Base-by-base conservation (phyloP, 2,888 invertebrate genomes). In the Melanostoma scalare region DNA sequence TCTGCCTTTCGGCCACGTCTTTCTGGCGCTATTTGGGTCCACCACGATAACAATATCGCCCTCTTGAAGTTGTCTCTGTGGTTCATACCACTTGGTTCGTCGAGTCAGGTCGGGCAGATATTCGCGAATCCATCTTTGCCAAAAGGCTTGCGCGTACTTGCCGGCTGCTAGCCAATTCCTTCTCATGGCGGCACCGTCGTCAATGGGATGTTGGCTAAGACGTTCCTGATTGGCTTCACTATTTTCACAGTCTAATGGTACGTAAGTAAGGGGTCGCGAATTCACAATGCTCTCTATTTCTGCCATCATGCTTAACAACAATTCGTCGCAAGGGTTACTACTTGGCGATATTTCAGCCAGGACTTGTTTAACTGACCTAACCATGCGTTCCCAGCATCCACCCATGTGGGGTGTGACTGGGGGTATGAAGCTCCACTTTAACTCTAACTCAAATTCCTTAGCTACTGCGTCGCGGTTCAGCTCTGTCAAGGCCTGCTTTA, bases 351-450 rank as follows among this genome's bases (percentile, higher is more conserved):
- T n/a, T n/a, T n/a, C n/a, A n/a, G 38, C 38, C 6, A 38, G 38
- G 38, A 6, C 6, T 38, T 6, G 38, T 38, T 38, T 38, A 5
- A 38, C 6, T 38, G 38, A 4, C 38, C 38, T 4, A 5, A 6
- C 38, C 6, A 38, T 4, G 6, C 38, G 38, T 6, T 38, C 6
- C 4, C n/a, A n/a, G n/a, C n/a, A n/a, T n/a, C n/a, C n/a, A n/a
- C n/a, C n/a, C n/a, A n/a, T n/a, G n/a, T n/a, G 38, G 4, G 38
- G 38, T 38, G 4, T 5, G 38, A 5, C 4, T 38, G 48, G 63
- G 3, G 63, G 58, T 1, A 58, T 58, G 9, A 58, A 58, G 4
- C 9, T 31, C 44, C 42, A 58, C 5, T 40, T 58, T n/a, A 44
- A 5, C 9, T 58, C 9, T 4, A 58, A 4, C 9, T 58, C 58